Percentiles rank a stretch among this genome's conserved stretches.
phyloP scores from a whole-genome alignment of 2,797 vertebrate species.

The Poliocrania exsul region DNA sequence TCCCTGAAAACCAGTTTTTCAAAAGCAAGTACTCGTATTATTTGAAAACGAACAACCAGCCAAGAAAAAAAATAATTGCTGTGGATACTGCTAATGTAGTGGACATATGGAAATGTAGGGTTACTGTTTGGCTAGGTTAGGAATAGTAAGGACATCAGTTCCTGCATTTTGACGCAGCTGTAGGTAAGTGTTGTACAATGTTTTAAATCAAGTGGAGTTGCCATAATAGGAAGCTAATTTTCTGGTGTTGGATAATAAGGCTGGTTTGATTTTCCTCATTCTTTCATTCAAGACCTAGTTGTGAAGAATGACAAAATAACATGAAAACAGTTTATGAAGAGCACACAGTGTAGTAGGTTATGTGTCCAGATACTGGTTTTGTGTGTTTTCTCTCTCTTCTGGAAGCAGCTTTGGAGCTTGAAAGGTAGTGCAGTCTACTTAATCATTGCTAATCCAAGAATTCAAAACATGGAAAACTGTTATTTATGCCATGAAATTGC shows the following conservation, averaged over 20 bases:
- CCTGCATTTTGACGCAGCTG: background rate
- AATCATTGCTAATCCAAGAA: background rate
- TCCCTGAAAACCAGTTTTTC: background rate
- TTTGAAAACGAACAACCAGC: background rate
- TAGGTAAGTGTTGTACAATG: background rate
- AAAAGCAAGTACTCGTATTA: background rate
- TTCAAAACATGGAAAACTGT: background rate
- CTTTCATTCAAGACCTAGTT: background rate
- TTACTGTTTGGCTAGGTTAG: constrained; percentile 17
- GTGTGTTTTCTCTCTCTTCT: background rate
- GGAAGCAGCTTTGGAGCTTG: background rate
- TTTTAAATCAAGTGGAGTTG: background rate
- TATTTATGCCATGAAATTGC: constrained; percentile 29
- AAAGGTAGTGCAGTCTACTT: background rate
- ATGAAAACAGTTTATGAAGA: background rate
- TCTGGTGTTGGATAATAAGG: background rate
- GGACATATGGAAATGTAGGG: background rate
- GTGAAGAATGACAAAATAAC: background rate
- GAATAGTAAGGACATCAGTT: background rate
- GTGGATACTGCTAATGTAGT: background rate
- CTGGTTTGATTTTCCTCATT: background rate
- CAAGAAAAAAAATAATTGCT: background rate
- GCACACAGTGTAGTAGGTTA: background rate
- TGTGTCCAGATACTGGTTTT: background rate
- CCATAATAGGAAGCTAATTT: background rate